Evolutionary conservation across 2,797 vertebrate genomes (phyloP), one percentile per base, ranked within the genome.

Genomic region (Scleropages formosus): DNA sequence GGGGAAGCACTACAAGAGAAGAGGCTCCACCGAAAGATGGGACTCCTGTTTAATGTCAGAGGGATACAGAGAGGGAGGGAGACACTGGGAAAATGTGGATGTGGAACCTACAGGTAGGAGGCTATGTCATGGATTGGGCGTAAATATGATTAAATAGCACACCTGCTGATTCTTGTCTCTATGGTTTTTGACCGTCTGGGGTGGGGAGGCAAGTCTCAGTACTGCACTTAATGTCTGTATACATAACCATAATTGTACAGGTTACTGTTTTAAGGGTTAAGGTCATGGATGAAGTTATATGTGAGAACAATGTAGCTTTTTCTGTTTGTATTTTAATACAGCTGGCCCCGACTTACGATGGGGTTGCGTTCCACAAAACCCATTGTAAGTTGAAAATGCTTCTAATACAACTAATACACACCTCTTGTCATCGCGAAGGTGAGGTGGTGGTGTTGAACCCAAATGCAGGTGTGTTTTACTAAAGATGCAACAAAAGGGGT

Each of bases 21-120:
- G 9, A 72, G 24, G 59, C 83, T 46, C 78, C 83, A 73, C 82
- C 89, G 1, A 92, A 90, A 76, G 90, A 92, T 31, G 90, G 91
- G 76, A 92, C 89, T 78, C 89, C 89, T 51, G 92, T 92, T 74
- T 93, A 85, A 89, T 6, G 64, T 26, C 47, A 11, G 26, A 8
- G 18, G 58, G 31, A 31, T 67, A 67, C 16, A 20, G 59, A 39
- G 11, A 66, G 13, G 58, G 51, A 13, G 18, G 24, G 22, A 68
- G 49, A 53, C 26, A 11, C 18, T 70, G 24, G 75, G 44, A 16
- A 26, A 24, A 49, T 63, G 46, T 63, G 63, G 31, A 2, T 18
- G 18, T 12, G 12, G 56, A 59, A 60, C 20, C 13, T 31, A 31
- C 12, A 16, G 3, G n/a, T 16, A 15, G n/a, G 62, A 27, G 44